Conservation (phyloP, 2,113 vertebrate genomes). For the Labeo rohita region DNA sequence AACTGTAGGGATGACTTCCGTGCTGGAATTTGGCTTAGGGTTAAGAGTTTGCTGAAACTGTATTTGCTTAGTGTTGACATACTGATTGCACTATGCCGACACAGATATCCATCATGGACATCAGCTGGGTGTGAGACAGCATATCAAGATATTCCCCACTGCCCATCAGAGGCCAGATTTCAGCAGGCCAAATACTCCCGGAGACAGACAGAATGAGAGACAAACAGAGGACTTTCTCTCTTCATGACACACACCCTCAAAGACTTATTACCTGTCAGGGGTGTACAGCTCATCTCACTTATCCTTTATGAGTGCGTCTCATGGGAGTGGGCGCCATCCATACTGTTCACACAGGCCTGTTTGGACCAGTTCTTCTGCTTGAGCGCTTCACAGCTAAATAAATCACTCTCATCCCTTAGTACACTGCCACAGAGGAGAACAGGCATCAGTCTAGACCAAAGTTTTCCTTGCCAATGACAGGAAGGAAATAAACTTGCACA, state of each 20-base stretch:
- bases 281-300: slow-evolving; percentile 29
- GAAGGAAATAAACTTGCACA: background rate
- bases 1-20: background rate
- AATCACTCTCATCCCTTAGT: slow-evolving; percentile 22
- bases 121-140: background rate
- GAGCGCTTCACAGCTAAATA: slow-evolving; percentile 23
- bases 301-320: slow-evolving; percentile 23
- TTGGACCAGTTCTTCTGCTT: slow-evolving; percentile 44
- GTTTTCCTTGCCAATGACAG: background rate
- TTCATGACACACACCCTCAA: background rate
- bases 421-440: background rate
- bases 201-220: slow-evolving; percentile 4
- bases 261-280: slow-evolving; percentile 27
- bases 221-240: slow-evolving; percentile 25
- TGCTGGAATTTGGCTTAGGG: background rate
- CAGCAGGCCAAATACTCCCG: background rate
- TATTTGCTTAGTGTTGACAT: background rate
- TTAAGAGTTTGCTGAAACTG: background rate
- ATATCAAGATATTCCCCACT: background rate
- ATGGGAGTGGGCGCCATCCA: slow-evolving; percentile 39
- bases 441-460: background rate
- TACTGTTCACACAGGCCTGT: slow-evolving; percentile 33
- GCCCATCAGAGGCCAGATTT: background rate
- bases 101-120: background rate
- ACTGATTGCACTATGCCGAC: background rate